A percentile compares a stretch with the other conserved stretches of the same genome.
Evolutionary conservation across 1,140 invertebrate species (phyloP).

Genomic region (Drosophila sp.): DNA sequence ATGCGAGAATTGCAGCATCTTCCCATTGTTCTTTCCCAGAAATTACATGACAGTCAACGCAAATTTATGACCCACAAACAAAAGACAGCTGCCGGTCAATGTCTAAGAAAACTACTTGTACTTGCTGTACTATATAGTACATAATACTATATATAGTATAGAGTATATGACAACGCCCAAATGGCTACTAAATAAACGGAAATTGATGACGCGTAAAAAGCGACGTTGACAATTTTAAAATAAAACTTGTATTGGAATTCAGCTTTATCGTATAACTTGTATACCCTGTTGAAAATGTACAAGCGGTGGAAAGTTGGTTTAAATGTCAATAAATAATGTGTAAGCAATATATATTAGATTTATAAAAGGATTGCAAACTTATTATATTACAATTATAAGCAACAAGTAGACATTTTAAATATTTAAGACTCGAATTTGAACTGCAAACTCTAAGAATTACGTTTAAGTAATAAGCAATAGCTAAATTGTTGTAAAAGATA

Average conservation of each 20-base stretch:
- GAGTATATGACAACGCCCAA: slow-evolving; percentile 47
- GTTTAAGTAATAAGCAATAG: too few relatives aligned
- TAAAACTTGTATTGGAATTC: slow-evolving; percentile 61
- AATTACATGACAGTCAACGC: neutral
- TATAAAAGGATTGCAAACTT: too few relatives aligned
- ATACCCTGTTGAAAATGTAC: slow-evolving; percentile 10
- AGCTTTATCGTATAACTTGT: slow-evolving; percentile 9
- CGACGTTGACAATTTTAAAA: slow-evolving; percentile 79
- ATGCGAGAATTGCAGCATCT: slow-evolving; percentile 57
- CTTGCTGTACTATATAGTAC: too few relatives aligned
- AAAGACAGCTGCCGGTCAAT: slow-evolving; percentile 68
- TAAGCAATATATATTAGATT: neutral
- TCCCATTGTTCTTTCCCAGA: neutral
- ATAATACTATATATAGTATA: too few relatives aligned
- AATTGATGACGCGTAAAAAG: slow-evolving; percentile 80
- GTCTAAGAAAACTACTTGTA: slow-evolving; percentile 56
- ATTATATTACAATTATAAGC: too few relatives aligned
- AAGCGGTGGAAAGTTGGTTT: neutral
- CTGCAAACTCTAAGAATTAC: too few relatives aligned
- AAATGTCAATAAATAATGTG: too few relatives aligned
- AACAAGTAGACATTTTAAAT: too few relatives aligned
- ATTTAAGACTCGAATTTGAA: too few relatives aligned
- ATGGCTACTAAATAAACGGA: slow-evolving; percentile 75
- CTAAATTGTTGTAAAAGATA: too few relatives aligned
- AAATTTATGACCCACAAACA: slow-evolving; percentile 80